Evolutionary conservation across 2,888 invertebrate genomes (phyloP).

Genomic region (Unio delphinus): DNA sequence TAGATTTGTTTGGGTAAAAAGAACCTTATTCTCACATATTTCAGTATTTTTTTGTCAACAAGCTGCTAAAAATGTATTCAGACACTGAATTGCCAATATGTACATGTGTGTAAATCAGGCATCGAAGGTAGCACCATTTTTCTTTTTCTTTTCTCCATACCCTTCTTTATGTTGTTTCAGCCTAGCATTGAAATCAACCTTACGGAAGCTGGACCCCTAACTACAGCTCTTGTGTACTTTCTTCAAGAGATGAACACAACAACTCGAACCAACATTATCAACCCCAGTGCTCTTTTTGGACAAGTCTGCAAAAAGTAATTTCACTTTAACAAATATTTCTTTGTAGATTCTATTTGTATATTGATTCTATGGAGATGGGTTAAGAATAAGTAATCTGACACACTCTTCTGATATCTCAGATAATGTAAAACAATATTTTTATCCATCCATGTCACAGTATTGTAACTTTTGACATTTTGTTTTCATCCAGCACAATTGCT

Average conservation of each 20-base stretch:
- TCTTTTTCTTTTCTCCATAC: too few relatives aligned
- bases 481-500: background rate
- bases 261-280: constrained; percentile 61
- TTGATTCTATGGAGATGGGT: too few relatives aligned
- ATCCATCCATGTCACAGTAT: too few relatives aligned
- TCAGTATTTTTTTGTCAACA: constrained; percentile 2
- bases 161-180: constrained; percentile 38
- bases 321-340: background rate
- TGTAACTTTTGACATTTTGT: background rate
- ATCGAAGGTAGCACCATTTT: too few relatives aligned
- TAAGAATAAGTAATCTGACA: too few relatives aligned
- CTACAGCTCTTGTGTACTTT: constrained; percentile 68
- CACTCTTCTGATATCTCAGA: too few relatives aligned
- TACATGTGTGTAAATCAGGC: too few relatives aligned
- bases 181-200: constrained; percentile 67
- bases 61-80: too few relatives aligned
- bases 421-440: too few relatives aligned
- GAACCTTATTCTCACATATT: background rate
- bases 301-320: constrained; percentile 71
- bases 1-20: background rate
- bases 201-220: constrained; percentile 68
- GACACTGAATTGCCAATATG: too few relatives aligned
- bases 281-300: constrained; percentile 70
- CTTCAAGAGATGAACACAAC: constrained; percentile 70
- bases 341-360: too few relatives aligned